A percentile compares a stretch with the other conserved stretches of the same genome.
Conservation (phyloP, 2,888 invertebrate genomes). For the Cephus pulcher region DNA sequence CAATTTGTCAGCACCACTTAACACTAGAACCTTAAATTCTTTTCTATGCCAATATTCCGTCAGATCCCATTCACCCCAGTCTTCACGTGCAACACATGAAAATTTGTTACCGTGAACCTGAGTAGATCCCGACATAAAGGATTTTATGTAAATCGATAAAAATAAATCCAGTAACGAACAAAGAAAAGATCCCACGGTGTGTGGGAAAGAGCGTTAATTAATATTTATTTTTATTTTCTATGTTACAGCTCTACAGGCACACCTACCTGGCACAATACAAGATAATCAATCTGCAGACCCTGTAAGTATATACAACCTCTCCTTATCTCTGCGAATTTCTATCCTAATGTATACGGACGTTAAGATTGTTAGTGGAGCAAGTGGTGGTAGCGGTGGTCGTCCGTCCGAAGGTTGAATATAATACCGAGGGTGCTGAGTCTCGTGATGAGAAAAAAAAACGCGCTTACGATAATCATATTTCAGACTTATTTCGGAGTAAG, state of each 20-base stretch:
- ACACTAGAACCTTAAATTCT: neutral
- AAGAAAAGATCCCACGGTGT: neutral
- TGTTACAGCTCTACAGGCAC: constrained; percentile 80
- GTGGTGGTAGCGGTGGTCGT: neutral
- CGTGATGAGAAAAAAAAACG: constrained; percentile 5
- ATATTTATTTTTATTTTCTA: constrained; percentile 34
- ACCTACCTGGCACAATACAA: constrained; percentile 82
- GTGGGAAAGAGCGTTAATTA: neutral
- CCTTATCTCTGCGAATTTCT: neutral
- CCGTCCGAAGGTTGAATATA: neutral
- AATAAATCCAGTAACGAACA: neutral
- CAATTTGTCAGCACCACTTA: neutral
- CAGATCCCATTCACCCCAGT: neutral
- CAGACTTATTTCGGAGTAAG: constrained; percentile 51
- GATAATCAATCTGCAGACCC: constrained; percentile 73
- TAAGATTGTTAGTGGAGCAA: neutral
- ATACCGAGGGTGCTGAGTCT: constrained; percentile 7
- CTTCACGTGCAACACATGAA: neutral
- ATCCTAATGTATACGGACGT: neutral
- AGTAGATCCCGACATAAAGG: neutral
- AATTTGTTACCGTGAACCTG: neutral
- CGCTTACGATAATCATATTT: constrained; percentile 48
- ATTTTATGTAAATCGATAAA: neutral
- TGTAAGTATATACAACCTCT: constrained; percentile 57
- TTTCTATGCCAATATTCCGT: neutral